A percentile compares a stretch with the other conserved stretches of the same genome.
These are phyloP conservation scores for Kryptolebias marmoratus DNA, from an alignment of 2,113 vertebrate genomes.

Conservation along the genomic window DNA sequence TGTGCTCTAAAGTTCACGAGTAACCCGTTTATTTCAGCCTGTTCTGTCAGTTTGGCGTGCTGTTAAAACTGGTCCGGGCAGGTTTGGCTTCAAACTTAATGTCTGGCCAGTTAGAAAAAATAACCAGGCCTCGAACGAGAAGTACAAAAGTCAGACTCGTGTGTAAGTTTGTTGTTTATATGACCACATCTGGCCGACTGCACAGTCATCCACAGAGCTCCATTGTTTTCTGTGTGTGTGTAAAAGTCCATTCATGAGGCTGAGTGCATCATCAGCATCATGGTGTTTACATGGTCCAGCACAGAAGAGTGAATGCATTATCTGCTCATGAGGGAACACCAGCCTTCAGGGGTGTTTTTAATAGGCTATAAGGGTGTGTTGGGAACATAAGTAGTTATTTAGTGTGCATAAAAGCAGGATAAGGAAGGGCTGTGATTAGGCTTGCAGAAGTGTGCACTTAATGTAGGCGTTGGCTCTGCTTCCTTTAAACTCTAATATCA, in stretches of 20 bases:
- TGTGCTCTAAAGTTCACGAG: no score
- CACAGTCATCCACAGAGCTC: constrained; percentile 48
- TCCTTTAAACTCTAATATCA: neutral
- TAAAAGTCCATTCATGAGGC: constrained; percentile 63
- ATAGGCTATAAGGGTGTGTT: neutral
- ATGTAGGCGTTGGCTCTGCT: neutral
- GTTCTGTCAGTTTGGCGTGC: no score
- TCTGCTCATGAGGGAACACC: neutral
- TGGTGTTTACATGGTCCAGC: neutral
- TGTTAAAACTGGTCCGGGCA: neutral
- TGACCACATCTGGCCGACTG: constrained; percentile 30
- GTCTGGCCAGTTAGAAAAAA: neutral
- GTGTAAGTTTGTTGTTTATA: constrained; percentile 22
- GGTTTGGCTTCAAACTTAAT: neutral
- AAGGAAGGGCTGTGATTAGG: constrained; percentile 35
- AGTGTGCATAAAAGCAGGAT: constrained; percentile 40
- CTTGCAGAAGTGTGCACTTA: neutral
- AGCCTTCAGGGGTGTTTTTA: neutral
- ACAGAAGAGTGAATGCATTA: neutral
- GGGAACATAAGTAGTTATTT: constrained; percentile 6
- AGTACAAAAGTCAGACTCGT: neutral
- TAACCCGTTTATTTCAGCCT: no score
- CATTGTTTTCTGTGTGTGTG: constrained; percentile 62
- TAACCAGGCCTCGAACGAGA: neutral
- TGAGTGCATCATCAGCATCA: constrained; percentile 62